These are phyloP conservation scores for Eutrigla gurnardus DNA, from an alignment of 2,797 vertebrate genomes.

Conservation along the genomic window DNA sequence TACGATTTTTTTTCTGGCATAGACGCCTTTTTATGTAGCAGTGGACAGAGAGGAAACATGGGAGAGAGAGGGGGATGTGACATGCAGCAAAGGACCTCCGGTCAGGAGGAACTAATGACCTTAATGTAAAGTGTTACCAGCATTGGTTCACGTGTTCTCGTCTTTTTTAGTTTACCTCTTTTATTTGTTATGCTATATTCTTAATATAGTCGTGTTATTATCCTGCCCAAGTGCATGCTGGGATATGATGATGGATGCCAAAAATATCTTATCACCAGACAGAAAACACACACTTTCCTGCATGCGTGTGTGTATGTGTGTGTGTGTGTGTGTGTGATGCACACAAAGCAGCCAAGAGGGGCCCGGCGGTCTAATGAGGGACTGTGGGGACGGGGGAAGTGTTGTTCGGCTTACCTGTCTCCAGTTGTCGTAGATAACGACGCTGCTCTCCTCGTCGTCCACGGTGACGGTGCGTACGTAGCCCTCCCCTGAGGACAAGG, in stretches of 20 bases:
- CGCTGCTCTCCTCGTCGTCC: conserved; percentile 90
- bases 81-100: too few species aligned
- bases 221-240: not conserved
- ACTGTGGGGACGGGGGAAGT: conserved; percentile 51
- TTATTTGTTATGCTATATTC: not conserved
- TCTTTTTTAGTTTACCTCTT: not conserved
- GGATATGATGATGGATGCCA: not conserved
- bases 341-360: conserved; percentile 24
- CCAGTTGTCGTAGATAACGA: conserved; percentile 94
- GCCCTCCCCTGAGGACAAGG: conserved; percentile 86
- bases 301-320: too few species aligned
- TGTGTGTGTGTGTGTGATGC: too few species aligned
- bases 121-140: not conserved
- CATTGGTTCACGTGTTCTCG: not conserved
- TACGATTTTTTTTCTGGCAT: too few species aligned
- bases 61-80: too few species aligned
- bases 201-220: not conserved
- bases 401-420: conserved; percentile 87
- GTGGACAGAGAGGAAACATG: too few species aligned
- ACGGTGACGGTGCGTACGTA: conserved; percentile 87
- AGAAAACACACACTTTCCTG: not conserved
- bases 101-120: not conserved
- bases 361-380: conserved; percentile 50
- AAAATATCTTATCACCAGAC: not conserved
- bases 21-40: too few species aligned